Percentiles rank a stretch among this genome's conserved stretches.
phyloP scores from a whole-genome alignment of 2,888 invertebrate species.

The Dascillus cervinus region DNA sequence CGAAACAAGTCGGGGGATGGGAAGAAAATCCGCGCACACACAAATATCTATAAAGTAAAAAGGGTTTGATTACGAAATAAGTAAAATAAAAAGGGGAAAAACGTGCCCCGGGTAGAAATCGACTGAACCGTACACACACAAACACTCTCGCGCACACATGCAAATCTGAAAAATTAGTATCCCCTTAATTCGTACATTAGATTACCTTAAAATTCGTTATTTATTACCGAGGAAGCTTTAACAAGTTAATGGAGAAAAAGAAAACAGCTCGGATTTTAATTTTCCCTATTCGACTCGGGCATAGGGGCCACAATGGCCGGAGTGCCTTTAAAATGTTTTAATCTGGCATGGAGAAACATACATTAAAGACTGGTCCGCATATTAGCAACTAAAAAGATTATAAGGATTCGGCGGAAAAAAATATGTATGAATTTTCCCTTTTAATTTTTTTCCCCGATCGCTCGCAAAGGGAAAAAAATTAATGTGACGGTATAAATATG shows the following conservation, averaged over 20 bases:
- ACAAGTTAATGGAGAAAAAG: constrained; percentile 34
- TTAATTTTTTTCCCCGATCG: too few relatives aligned
- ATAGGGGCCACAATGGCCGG: constrained; percentile 29
- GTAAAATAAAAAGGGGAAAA: constrained; percentile 32
- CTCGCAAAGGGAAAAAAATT: too few relatives aligned
- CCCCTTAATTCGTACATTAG: constrained; percentile 38
- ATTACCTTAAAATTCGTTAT: constrained; percentile 40
- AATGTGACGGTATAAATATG: too few relatives aligned
- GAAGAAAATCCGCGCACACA: constrained; percentile 29
- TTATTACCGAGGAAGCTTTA: constrained; percentile 34
- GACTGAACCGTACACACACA: constrained; percentile 17
- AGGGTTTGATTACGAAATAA: constrained; percentile 34
- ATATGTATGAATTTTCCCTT: neutral
- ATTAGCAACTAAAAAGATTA: constrained; percentile 40
- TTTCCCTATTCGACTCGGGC: constrained; percentile 10
- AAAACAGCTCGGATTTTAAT: constrained; percentile 17
- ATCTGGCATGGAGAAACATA: constrained; percentile 36
- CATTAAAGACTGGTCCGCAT: constrained; percentile 31
- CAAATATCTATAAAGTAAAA: constrained; percentile 32
- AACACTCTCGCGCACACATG: too few relatives aligned
- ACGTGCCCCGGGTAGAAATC: constrained; percentile 11
- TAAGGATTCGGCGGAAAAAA: constrained; percentile 25
- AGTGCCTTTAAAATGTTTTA: constrained; percentile 35
- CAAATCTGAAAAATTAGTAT: constrained; percentile 35
- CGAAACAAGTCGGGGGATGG: too few relatives aligned